Base-by-base conservation (phyloP, 2,888 invertebrate species). In the Mesopsocus fuscifrons region DNA sequence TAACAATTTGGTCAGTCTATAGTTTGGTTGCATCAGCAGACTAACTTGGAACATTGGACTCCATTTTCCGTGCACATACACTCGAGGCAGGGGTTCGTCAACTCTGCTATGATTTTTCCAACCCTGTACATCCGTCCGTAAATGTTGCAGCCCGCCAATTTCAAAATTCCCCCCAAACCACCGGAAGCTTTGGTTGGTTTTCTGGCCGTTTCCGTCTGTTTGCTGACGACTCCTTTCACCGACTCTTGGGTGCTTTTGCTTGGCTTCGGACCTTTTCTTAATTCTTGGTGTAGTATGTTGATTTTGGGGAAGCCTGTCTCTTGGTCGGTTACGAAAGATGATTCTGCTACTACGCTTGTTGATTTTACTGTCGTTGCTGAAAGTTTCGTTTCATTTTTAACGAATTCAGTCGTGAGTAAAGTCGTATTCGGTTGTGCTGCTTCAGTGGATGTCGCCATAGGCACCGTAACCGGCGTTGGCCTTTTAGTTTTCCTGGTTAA, bases 81-180 rank as follows among this genome's bases (percentile, higher is more conserved):
- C 61, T 82, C 80, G 50, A 77, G 69, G 60, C 88, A 88, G 11
- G 78, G 73, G 45, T 75, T 75, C 4, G 85, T 84, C 47, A 88
- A 63, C 63, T 88, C 85, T 2, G 77, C 69, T 52, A 88, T 85
- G 50, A 83, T 77, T 53, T 76, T 68, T 3, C 82, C 84, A 8
- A 87, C 80, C 18, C 79, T 69, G 59, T 87, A 87, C 80, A 87
- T 87, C 49, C 78, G 69, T 4, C 88, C 88, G 54, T 87, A 87
- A 52, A 88, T 87, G 61, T 88, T 88, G 57, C 88, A 88, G 1
- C 87, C 87, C 9, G 83, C 83, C 47, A 87, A 59, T 59, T 84
- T 85, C 34, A 82, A 61, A 41, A 77, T 60, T 26, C 77, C 75
- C 11, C 68, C 38, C 20, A 38, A 38, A 20, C 21, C 38, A 16